phyloP scores from a whole-genome alignment of 2,797 vertebrate species.

The Sarcoramphus papa region DNA sequence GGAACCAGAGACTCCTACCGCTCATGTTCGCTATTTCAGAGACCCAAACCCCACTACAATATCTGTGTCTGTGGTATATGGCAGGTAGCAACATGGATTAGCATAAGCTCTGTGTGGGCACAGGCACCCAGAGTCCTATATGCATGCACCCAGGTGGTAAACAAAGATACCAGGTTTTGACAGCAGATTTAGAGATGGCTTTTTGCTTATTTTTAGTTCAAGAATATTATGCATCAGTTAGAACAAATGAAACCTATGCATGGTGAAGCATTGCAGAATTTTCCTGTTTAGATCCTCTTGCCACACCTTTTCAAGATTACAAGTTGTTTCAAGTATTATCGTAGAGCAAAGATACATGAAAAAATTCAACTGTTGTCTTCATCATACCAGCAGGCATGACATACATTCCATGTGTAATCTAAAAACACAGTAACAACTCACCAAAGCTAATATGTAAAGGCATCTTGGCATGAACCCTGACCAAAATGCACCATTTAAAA shows the following conservation, averaged over 20 bases:
- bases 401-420: not conserved
- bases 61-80: fast-evolving
- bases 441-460: not conserved
- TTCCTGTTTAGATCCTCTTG: not conserved
- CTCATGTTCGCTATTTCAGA: fast-evolving
- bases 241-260: not conserved
- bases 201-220: not conserved
- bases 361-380: not conserved
- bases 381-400: not conserved
- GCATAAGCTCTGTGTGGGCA: not conserved
- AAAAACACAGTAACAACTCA: not conserved
- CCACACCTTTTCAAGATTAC: not conserved
- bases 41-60: not conserved
- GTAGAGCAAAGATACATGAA: not conserved
- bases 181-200: fast-evolving
- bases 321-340: not conserved
- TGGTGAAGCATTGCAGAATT: not conserved
- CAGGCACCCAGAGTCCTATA: not conserved
- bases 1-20: not conserved
- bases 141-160: not conserved
- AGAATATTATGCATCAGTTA: not conserved
- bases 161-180: not conserved
- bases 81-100: not conserved
- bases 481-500: not conserved
- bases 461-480: not conserved